phyloP scores from a whole-genome alignment of 92 coral and sea anemone species.

The Micromussa lordhowensis region DNA sequence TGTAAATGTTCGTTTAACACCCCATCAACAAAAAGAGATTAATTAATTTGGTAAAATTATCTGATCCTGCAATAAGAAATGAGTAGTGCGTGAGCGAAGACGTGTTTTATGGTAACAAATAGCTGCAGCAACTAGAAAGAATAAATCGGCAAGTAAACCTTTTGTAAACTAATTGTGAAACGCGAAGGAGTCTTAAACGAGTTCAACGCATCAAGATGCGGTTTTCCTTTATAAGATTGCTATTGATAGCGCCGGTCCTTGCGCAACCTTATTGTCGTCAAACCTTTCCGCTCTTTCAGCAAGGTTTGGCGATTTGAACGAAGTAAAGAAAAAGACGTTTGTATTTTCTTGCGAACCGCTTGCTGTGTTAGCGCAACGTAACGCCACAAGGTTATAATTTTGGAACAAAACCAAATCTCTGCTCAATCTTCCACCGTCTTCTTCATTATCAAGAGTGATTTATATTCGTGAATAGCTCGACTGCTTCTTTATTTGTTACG shows the following conservation, averaged over 20 bases:
- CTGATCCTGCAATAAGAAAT: conserved; percentile 8
- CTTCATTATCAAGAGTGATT: not conserved
- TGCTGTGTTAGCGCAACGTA: not conserved
- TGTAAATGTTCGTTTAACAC: conserved; percentile 10
- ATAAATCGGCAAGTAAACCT: not conserved
- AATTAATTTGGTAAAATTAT: conserved; percentile 39
- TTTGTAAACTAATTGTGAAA: not conserved
- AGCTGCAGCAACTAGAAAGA: too few relatives aligned
- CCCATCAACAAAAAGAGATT: conserved; percentile 35
- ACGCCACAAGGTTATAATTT: not conserved
- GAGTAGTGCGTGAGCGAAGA: not conserved
- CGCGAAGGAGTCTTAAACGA: not conserved
- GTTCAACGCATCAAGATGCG: not conserved
- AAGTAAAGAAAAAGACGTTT: not conserved
- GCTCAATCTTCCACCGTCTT: not conserved
- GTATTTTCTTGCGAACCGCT: not conserved
- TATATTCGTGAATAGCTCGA: not conserved
- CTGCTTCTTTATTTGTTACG: not conserved
- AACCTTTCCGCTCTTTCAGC: not conserved
- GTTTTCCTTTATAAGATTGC: not conserved
- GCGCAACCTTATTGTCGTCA: not conserved
- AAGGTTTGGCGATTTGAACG: not conserved
- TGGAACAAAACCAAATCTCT: not conserved
- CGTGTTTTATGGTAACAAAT: not conserved
- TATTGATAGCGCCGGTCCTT: not conserved